Evolutionary conservation across 2,888 invertebrate species (phyloP).

Genomic region (Melinaea marsaeus): DNA sequence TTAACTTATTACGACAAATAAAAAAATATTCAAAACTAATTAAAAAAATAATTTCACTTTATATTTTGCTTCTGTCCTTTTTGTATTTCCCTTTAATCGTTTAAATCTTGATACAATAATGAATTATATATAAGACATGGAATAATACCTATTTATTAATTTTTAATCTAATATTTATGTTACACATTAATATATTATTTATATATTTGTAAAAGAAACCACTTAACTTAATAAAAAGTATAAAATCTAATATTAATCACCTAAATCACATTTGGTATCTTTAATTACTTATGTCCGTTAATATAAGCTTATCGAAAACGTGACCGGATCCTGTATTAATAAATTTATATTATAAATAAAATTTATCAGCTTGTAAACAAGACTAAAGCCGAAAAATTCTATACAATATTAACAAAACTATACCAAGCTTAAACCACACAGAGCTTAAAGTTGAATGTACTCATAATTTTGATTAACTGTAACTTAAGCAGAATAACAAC

Average conservation of each 20-base stretch:
- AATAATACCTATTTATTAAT: no score
- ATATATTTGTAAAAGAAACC: no score
- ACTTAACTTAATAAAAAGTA: not conserved
- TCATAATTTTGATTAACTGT: not conserved
- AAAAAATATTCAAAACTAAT: no score
- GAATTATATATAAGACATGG: no score
- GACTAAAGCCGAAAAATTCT: not conserved
- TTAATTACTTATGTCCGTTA: slow-evolving; percentile 2
- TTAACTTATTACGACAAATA: no score
- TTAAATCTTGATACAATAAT: no score
- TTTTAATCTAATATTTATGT: no score
- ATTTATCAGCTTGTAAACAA: not conserved
- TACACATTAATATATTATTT: no score
- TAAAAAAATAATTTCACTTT: no score
- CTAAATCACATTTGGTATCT: not conserved
- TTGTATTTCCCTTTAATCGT: no score
- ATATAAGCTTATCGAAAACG: slow-evolving; percentile 1
- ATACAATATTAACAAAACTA: not conserved
- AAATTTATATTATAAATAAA: slow-evolving; percentile 2
- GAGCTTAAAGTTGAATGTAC: not conserved
- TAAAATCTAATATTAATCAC: not conserved
- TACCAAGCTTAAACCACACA: not conserved
- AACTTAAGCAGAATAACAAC: not conserved
- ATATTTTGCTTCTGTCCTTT: no score
- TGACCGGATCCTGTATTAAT: not conserved